Conservation (phyloP, 2,113 vertebrate genomes). For the Mormyrus iriodes region DNA sequence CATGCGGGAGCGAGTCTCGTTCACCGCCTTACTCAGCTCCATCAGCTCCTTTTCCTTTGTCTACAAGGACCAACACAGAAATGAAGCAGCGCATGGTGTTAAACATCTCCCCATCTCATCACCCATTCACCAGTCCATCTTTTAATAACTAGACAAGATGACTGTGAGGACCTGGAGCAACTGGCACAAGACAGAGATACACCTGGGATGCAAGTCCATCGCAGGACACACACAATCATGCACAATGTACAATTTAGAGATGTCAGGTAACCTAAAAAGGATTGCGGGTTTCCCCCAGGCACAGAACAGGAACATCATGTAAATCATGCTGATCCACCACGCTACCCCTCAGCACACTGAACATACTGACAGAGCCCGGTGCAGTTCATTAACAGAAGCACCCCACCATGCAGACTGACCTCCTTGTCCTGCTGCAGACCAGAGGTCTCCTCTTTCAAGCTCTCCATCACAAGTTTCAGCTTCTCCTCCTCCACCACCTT, state of each 20-base stretch:
- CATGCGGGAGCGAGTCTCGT: constrained; percentile 80
- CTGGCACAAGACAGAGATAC: background rate
- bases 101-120: background rate
- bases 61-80: constrained; percentile 46
- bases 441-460: constrained; percentile 81
- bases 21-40: constrained; percentile 79
- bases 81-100: background rate
- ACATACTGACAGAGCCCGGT: background rate
- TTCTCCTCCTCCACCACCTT: constrained; percentile 77
- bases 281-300: background rate
- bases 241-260: background rate
- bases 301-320: background rate
- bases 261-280: background rate
- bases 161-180: background rate
- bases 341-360: background rate
- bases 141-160: background rate
- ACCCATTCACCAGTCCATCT: background rate
- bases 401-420: constrained; percentile 48
- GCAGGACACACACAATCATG: background rate
- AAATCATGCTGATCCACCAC: background rate
- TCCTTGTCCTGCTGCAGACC: constrained; percentile 72
- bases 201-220: background rate
- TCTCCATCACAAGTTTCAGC: constrained; percentile 77
- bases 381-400: background rate
- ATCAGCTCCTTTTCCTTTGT: constrained; percentile 82